Evolutionary conservation across 2,888 invertebrate genomes (phyloP), one percentile per base, ranked within the genome.

Genomic region (Temnothorax unifasciatus): DNA sequence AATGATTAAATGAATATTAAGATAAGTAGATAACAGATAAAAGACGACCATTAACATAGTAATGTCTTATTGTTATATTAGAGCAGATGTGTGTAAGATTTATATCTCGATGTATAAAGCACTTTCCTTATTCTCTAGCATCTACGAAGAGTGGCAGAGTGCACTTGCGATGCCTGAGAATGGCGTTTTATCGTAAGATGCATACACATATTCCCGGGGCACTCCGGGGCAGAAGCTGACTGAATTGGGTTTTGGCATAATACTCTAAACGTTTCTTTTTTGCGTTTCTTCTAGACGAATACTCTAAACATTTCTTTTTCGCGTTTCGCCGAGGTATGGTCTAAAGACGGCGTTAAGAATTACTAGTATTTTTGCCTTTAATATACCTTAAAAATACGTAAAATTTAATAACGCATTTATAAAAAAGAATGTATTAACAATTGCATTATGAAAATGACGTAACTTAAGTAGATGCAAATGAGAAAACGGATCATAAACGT

Each of bases 181-280:
- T 74, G 50, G 13, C 64, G 82, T 83, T 83, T 87, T 76, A 85
- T 85, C 85, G 77, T 82, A 71, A 82, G 77, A 69, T 74, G 81
- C 73, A 68, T 54, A 81, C 52, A 52, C 63, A 64, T 75, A 54
- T 75, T 64, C 63, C 15, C 41, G 54, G 54, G 25, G 54, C 61
- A 84, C 86, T 87, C 76, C 29, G 47, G 34, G 6, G 34, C 64
- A 21, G 47, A 9, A 85, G 68, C 71, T 71, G 77, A 77, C 61
- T 75, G 87, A 79, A 82, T 75, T 79, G 75, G 21, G 44, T 77
- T 83, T 61, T 61, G 41, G 25, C 52, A 83, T 61, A 77, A 85
- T 81, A 64, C 57, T 57, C n/a, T 4, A 54, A 54, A 52, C 68
- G 34, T 54, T 79, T 59, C 18, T 66, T 81, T 81, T 71, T 44